Evolutionary conservation across 2,113 vertebrate species (phyloP).

Genomic region (Pangasianodon hypophthalmus): DNA sequence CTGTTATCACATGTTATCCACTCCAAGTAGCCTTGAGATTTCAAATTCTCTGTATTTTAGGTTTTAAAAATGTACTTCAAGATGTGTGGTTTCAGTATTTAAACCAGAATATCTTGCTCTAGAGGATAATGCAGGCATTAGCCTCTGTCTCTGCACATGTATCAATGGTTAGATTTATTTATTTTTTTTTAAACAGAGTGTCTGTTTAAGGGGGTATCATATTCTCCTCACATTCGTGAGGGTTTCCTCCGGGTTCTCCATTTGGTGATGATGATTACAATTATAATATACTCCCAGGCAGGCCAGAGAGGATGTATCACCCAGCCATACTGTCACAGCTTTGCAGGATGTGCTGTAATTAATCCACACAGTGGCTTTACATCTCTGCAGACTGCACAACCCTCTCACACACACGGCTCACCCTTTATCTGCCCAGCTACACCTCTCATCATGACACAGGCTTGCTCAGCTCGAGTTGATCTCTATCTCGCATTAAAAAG

Average conservation of each 20-base stretch:
- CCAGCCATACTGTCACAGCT: neutral
- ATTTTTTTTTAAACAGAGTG: neutral
- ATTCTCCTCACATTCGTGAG: neutral
- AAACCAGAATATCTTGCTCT: neutral
- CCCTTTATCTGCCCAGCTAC: conserved; percentile 40
- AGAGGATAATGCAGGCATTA: neutral
- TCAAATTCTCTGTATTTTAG: neutral
- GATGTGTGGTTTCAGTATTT: neutral
- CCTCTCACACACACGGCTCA: conserved; percentile 14
- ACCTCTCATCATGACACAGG: neutral
- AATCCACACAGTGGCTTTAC: conserved; percentile 38
- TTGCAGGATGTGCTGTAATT: conserved; percentile 29
- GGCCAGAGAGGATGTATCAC: neutral
- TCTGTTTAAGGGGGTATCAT: neutral
- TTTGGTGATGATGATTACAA: neutral
- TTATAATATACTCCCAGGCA: neutral
- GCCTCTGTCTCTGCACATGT: neutral
- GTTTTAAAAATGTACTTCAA: neutral
- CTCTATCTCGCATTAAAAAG: conserved; percentile 20
- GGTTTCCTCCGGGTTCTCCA: neutral
- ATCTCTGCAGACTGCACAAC: conserved; percentile 18
- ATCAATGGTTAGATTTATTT: neutral
- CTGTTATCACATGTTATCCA: neutral
- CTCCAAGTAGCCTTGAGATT: neutral
- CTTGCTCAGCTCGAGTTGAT: conserved; percentile 2